phyloP scores from a whole-genome alignment of 2,797 vertebrate genomes.

The Falco berigora region DNA sequence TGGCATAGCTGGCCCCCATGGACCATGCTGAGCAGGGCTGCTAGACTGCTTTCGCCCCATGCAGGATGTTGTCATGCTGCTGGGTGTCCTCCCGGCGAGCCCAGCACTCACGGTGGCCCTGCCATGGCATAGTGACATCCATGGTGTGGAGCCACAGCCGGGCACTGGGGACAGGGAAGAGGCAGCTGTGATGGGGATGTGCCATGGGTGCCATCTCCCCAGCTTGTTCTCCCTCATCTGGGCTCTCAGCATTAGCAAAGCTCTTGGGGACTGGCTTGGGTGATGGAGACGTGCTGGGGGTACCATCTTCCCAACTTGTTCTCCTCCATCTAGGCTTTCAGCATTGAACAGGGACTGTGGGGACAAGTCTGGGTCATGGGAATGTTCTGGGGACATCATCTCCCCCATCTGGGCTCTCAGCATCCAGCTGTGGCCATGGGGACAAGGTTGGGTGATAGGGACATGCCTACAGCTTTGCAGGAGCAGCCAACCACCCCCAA shows the following conservation, averaged over 20 bases:
- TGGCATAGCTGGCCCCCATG: neutral
- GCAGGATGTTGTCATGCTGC: neutral
- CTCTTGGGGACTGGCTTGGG: neutral
- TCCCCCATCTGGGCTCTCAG: neutral
- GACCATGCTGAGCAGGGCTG: accelerated
- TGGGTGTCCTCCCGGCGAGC: neutral
- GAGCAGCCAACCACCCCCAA: neutral
- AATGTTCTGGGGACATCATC: neutral
- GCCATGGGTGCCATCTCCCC: neutral
- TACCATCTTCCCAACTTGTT: neutral
- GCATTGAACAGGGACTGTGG: no score
- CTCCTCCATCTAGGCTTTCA: neutral
- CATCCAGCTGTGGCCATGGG: no score
- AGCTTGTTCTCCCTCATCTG: neutral
- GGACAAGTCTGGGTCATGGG: neutral
- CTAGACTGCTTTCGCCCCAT: neutral
- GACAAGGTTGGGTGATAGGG: no score
- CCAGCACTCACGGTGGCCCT: neutral
- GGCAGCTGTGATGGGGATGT: neutral
- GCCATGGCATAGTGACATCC: neutral
- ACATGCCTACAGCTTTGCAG: neutral
- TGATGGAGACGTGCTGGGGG: neutral
- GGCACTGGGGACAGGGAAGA: neutral
- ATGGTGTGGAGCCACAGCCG: accelerated
- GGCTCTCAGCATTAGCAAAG: neutral